Percentiles rank a stretch among this genome's conserved stretches.
These are phyloP conservation scores for Ametastegia equiseti DNA, from an alignment of 2,888 invertebrate species.

Conservation along the genomic window DNA sequence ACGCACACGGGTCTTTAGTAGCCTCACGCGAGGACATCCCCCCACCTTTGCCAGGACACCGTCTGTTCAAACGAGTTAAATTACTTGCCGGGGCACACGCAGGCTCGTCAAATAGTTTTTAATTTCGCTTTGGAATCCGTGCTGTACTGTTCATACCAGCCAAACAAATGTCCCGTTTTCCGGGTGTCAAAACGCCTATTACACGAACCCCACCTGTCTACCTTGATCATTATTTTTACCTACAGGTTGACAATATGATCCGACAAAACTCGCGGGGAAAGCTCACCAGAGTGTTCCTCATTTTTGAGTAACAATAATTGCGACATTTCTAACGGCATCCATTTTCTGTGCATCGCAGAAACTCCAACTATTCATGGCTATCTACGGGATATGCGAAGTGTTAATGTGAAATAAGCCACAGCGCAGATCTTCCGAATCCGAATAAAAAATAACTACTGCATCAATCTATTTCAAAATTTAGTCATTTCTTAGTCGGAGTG, in stretches of 20 bases:
- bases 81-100: background rate
- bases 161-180: conserved; percentile 22
- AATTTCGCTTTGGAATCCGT: conserved; percentile 22
- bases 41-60: background rate
- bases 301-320: background rate
- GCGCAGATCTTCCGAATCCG: too few relatives aligned
- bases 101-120: conserved; percentile 14
- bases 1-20: background rate
- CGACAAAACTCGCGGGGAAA: too few relatives aligned
- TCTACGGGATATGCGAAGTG: too few relatives aligned
- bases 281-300: too few relatives aligned
- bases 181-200: background rate
- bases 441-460: too few relatives aligned
- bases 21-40: conserved; percentile 29
- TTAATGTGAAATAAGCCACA: too few relatives aligned
- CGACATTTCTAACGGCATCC: background rate
- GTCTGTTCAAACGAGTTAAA: background rate
- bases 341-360: background rate
- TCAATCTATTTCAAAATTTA: too few relatives aligned
- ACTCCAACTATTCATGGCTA: background rate
- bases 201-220: background rate
- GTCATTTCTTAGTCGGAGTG: too few relatives aligned
- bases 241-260: background rate
- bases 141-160: background rate
- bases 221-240: background rate